Evolutionary conservation across 2,113 vertebrate species (phyloP), one percentile per base, ranked within the genome.

Genomic region (Percopsis transmontana): DNA sequence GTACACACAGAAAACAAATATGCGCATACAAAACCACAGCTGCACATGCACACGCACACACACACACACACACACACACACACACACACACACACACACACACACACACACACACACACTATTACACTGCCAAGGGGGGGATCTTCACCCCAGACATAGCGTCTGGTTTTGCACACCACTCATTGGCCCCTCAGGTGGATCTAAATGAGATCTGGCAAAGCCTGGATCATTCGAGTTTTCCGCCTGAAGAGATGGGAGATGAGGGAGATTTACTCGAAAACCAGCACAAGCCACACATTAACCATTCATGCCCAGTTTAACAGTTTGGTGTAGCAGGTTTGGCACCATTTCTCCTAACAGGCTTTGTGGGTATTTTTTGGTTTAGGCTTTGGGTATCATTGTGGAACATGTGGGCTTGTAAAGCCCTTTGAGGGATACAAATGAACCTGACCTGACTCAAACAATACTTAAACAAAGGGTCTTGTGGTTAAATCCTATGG

Each of bases 141-240:
- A 12, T 18, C 38, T 15, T 38, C 39, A 58, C 33, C 57, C 58
- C 64, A 55, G 53, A 52, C 19, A 73, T 23, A n/a, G n/a, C n/a
- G n/a, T n/a, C n/a, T n/a, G 48, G 70, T 44, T 54, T 47, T 72
- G 61, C 76, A 70, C 62, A 45, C 54, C 62, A 73, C 71, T 64
- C 39, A 50, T 48, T 76, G 77, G 44, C 74, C 75, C 77, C 66
- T 71, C 76, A 76, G 79, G 80, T 87, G 80, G 87, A 90, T 87
- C 70, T 81, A 87, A 88, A 88, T 87, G 55, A 89, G 70, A 87
- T 79, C 78, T 82, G 83, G 58, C 76, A 86, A 88, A 89, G 79
- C 83, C 18, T 59, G 77, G 87, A 85, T 88, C 79, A 85, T 50
- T 40, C 55, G 60, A 66, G 66, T 74, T 84, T 73, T 85, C 60